Evolutionary conservation across 2,888 invertebrate genomes (phyloP).

Genomic region (Trichopoda pennipes): DNA sequence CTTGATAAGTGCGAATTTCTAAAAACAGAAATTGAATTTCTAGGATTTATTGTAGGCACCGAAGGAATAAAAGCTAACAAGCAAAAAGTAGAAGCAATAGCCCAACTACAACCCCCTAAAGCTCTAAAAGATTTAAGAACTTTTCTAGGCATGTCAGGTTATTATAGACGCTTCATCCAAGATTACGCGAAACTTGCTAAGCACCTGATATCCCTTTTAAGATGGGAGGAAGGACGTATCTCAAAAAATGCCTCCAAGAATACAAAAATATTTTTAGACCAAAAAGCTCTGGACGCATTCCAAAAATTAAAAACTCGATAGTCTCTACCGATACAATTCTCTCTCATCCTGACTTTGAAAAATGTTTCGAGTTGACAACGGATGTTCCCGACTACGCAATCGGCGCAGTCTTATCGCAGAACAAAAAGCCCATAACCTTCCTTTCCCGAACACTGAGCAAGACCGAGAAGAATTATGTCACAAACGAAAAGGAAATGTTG

Average conservation of each 20-base stretch:
- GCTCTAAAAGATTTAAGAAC: too few species aligned
- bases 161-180: too few species aligned
- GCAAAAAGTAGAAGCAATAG: too few species aligned
- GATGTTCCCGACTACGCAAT: not conserved
- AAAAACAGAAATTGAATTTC: too few species aligned
- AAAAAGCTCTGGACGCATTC: not conserved
- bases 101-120: too few species aligned
- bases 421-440: not conserved
- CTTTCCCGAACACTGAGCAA: too few species aligned
- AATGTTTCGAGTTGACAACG: not conserved
- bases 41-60: too few species aligned
- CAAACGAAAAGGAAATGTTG: too few species aligned
- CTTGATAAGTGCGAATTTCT: too few species aligned
- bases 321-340: not conserved
- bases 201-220: not conserved
- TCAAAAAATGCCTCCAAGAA: slow-evolving; percentile 1
- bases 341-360: slow-evolving; percentile 5
- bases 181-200: slow-evolving; percentile 31
- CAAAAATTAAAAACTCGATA: not conserved
- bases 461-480: too few species aligned
- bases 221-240: slow-evolving; percentile 23
- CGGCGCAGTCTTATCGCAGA: not conserved
- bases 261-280: not conserved
- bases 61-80: too few species aligned
- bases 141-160: too few species aligned